phyloP scores from a whole-genome alignment of 23 tunicate genomes.

The Oikopleura vanhoeffeni region DNA sequence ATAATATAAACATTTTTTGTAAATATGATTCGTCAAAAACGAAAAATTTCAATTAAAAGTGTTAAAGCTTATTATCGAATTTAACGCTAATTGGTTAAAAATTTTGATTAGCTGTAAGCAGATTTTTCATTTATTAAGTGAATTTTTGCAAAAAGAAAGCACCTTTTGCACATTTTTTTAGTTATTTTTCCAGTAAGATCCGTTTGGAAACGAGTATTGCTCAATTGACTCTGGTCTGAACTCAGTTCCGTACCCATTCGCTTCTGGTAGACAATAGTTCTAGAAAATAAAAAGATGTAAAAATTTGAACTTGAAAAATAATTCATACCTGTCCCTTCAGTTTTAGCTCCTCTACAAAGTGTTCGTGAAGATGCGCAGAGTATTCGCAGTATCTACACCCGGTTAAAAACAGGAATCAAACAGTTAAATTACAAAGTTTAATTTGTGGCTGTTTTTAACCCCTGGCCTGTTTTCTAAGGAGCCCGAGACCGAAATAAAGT shows the following conservation, averaged over 20 bases:
- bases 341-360: slow-evolving; percentile 37
- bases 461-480: slow-evolving; percentile 56
- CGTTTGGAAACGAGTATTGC: not conserved
- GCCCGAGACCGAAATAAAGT: slow-evolving; percentile 59
- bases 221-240: not conserved
- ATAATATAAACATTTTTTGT: too few relatives aligned
- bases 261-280: not conserved
- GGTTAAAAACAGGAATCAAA: too few relatives aligned
- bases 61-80: too few relatives aligned
- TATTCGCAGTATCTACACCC: slow-evolving; percentile 74
- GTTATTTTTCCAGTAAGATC: not conserved
- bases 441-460: too few relatives aligned
- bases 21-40: too few relatives aligned
- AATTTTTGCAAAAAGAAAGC: too few relatives aligned
- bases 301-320: not conserved
- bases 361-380: slow-evolving; percentile 88
- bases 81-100: too few relatives aligned
- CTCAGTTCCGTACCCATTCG: not conserved
- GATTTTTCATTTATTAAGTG: too few relatives aligned
- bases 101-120: too few relatives aligned
- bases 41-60: too few relatives aligned
- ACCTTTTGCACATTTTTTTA: too few relatives aligned
- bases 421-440: too few relatives aligned
- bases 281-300: not conserved
- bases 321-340: slow-evolving; percentile 21